Evolutionary conservation across 1,140 invertebrate genomes (phyloP).

Genomic region (Brachystomella parvula): DNA sequence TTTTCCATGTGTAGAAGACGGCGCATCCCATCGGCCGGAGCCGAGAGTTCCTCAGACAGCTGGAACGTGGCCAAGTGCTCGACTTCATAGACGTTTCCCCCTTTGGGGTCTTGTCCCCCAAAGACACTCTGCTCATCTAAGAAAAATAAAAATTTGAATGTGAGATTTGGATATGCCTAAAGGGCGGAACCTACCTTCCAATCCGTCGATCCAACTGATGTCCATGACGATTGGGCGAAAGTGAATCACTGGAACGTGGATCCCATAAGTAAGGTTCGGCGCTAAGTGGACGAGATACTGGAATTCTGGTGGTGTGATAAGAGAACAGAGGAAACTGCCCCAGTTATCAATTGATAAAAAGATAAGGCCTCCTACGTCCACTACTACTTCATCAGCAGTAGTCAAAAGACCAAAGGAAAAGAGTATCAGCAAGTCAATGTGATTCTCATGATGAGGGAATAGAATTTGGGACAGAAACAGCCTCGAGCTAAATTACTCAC

Average conservation of each 20-base stretch:
- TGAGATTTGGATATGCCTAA: background rate
- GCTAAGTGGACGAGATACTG: background rate
- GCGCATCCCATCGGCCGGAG: constrained; percentile 90
- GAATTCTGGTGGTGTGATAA: background rate
- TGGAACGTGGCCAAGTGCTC: constrained; percentile 98
- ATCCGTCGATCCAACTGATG: constrained; percentile 9
- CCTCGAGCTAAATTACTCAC: background rate
- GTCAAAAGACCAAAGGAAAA: background rate
- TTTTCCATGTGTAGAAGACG: constrained; percentile 91
- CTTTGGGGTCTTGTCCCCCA: background rate
- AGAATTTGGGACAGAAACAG: background rate
- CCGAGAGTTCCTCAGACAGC: constrained; percentile 77
- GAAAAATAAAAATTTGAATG: background rate
- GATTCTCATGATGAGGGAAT: too few species aligned
- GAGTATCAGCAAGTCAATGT: background rate
- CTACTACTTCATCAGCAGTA: background rate
- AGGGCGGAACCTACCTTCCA: background rate
- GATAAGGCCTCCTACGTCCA: background rate
- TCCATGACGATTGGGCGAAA: background rate
- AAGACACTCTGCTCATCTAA: constrained; percentile 14
- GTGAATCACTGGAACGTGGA: background rate
- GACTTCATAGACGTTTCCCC: constrained; percentile 60
- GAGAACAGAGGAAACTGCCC: background rate
- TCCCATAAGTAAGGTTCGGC: background rate
- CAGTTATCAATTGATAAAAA: constrained; percentile 7